Base-by-base conservation (phyloP, 2,113 vertebrate genomes). In the Chloebia gouldiae region DNA sequence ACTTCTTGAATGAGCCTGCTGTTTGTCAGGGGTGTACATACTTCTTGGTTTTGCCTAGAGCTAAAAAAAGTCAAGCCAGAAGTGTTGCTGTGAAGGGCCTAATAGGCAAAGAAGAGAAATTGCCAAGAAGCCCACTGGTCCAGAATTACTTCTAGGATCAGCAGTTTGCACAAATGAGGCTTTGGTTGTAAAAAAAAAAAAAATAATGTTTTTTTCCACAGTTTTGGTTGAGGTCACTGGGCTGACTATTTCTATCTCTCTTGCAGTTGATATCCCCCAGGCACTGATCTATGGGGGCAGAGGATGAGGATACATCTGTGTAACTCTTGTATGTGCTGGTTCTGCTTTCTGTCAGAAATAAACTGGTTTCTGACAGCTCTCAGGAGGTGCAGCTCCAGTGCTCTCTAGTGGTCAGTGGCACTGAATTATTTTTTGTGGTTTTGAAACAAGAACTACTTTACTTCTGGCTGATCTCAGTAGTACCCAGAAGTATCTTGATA, bases 1-100 rank as follows among this genome's bases (percentile, higher is more conserved):
- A 60, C 64, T 82, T 50, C 66, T 92, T 95, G 85, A 95, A 97
- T 94, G 93, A 77, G 76, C 30, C 76, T 93, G 93, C 73, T 96
- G 90, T 96, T 90, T 81, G 49, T 85, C 81, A 87, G 87, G 61
- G 77, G 16, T 53, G 35, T 51, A 53, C 92, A 94, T 96, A 94
- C 59, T 42, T 95, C 19, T 66, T 73, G 90, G 70, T 95, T 97
- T 96, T 93, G 85, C 93, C 90, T 75, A 39, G 76, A 90, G 76
- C 94, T 93, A 92, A 93, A 95, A 96, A 90, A 92, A 86, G 71
- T 37, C 53, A 23, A 47, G 50, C 30, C 78, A 91, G 75, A 77
- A 94, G 88, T 77, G 90, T 70, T 93, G 59, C 90, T 92, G 59
- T 25, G 56, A 66, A 78, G 56, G 86, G 83, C 21, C 63, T 81